Evolutionary conservation across 2,797 vertebrate genomes (phyloP).

Genomic region (Artibeus jamaicensis): DNA sequence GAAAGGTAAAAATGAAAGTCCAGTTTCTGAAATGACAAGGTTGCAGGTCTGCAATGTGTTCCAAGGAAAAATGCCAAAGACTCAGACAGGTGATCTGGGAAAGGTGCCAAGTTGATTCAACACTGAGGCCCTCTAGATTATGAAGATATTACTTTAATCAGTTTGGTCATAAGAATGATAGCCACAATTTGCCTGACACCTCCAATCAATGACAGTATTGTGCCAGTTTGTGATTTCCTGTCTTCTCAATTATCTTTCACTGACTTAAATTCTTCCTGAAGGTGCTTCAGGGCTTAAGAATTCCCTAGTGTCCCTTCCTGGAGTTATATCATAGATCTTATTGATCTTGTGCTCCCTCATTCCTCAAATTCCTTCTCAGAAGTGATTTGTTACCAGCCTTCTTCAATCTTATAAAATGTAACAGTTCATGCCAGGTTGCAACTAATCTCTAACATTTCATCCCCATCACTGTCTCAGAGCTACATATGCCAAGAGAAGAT

Average conservation of each 20-base stretch:
- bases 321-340: constrained; percentile 59
- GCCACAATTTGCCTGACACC: constrained; percentile 53
- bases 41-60: constrained; percentile 13
- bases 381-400: constrained; percentile 58
- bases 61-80: constrained; percentile 36
- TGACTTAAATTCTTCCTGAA: constrained; percentile 62
- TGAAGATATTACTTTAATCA: constrained; percentile 65
- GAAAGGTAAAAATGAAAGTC: constrained; percentile 49
- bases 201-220: constrained; percentile 50
- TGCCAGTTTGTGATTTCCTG: constrained; percentile 44
- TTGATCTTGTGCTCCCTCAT: constrained; percentile 47
- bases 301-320: background rate
- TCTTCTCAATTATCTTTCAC: constrained; percentile 57
- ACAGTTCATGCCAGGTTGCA: constrained; percentile 10
- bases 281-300: constrained; percentile 41
- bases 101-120: constrained; percentile 19
- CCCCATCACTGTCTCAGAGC: background rate
- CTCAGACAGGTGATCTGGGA: background rate
- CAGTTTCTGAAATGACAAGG: constrained; percentile 43
- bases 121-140: constrained; percentile 39
- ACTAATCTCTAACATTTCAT: constrained; percentile 35
- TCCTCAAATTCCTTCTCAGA: constrained; percentile 62
- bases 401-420: constrained; percentile 38
- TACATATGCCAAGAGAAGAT: constrained; percentile 26
- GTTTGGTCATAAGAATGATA: constrained; percentile 53